These are phyloP conservation scores for Beaufortia kweichowensis DNA, from an alignment of 2,113 vertebrate species.

Conservation along the genomic window DNA sequence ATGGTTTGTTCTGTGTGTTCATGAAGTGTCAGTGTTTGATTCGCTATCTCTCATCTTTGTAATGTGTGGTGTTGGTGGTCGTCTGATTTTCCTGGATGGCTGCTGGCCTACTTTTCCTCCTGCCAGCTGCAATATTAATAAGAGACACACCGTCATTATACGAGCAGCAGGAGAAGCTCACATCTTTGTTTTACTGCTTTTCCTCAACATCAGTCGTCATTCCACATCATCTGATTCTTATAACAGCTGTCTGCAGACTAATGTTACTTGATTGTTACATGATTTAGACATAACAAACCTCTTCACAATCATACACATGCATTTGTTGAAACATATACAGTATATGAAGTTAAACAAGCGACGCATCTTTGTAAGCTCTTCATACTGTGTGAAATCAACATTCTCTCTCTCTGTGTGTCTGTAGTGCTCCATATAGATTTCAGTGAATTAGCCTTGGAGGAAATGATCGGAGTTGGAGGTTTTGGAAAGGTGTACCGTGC, in stretches of 20 bases:
- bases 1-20: no score
- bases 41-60: background rate
- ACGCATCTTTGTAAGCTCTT: background rate
- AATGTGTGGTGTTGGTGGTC: constrained; percentile 3
- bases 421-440: constrained; percentile 93
- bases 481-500: constrained; percentile 97
- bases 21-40: no score
- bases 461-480: constrained; percentile 96
- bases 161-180: background rate
- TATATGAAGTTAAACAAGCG: background rate
- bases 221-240: background rate
- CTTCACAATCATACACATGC: background rate
- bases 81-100: constrained; percentile 24
- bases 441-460: constrained; percentile 88
- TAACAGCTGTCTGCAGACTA: background rate
- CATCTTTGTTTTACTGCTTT: background rate
- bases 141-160: constrained; percentile 49
- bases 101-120: constrained; percentile 67
- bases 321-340: background rate
- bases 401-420: constrained; percentile 34
- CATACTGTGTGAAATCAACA: background rate
- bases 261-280: no score
- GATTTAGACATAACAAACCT: no score
- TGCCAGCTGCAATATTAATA: constrained; percentile 72
- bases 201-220: background rate